Evolutionary conservation across 2,113 vertebrate genomes (phyloP).

Genomic region (Tursiops truncatus): DNA sequence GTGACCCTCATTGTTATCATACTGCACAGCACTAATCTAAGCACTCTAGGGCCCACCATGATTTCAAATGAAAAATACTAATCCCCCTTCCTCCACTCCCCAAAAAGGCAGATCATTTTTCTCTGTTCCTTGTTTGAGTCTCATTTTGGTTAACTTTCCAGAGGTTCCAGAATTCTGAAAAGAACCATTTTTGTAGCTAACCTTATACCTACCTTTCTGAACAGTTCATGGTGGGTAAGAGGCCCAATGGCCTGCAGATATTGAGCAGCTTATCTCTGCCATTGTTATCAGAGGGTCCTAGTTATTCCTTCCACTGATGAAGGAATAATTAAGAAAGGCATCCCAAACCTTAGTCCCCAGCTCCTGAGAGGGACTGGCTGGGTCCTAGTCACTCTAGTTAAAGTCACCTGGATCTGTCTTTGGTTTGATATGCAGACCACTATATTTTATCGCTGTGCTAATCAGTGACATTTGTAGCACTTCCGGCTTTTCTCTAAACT

Average conservation of each 20-base stretch:
- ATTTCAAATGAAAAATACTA: neutral
- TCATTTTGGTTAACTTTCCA: conserved; percentile 38
- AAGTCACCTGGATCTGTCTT: neutral
- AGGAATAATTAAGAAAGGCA: neutral
- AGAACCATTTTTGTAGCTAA: conserved; percentile 21
- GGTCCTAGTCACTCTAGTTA: neutral
- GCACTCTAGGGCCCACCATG: neutral
- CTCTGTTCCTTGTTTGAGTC: neutral
- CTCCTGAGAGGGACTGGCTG: neutral
- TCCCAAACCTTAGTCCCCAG: neutral
- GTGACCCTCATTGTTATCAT: neutral
- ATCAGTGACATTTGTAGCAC: neutral
- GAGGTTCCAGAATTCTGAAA: conserved; percentile 31
- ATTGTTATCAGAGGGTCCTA: neutral
- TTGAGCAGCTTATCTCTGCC: neutral
- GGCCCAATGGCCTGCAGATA: neutral
- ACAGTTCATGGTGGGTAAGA: neutral
- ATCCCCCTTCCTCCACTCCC: neutral
- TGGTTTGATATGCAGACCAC: neutral
- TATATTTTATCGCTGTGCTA: neutral
- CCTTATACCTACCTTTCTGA: neutral
- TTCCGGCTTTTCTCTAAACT: neutral
- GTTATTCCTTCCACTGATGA: neutral
- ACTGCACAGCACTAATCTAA: neutral
- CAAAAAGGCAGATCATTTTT: conserved; percentile 3